Evolutionary conservation across 2,797 vertebrate species (phyloP).

Genomic region (Oreochromis grahami): DNA sequence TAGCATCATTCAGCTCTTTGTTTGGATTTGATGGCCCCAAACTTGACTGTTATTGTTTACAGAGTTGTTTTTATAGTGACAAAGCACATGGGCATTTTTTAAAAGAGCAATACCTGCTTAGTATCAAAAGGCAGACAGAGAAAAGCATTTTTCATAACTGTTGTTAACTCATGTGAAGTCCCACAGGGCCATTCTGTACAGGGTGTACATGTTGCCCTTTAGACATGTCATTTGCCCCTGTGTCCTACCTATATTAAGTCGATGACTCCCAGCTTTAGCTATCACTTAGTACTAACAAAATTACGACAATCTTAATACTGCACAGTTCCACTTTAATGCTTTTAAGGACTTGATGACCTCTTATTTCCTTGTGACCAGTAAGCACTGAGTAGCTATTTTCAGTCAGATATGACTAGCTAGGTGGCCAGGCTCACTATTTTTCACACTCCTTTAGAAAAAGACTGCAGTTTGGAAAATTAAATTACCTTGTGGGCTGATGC

Average conservation of each 20-base stretch:
- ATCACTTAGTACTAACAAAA: neutral
- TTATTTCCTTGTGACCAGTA: neutral
- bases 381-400: neutral
- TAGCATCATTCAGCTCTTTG: neutral
- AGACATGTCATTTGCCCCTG: neutral
- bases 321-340: neutral
- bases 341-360: neutral
- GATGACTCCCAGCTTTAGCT: neutral
- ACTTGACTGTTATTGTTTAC: neutral
- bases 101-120: neutral
- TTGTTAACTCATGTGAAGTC: neutral
- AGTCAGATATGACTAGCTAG: neutral
- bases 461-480: neutral
- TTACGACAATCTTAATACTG: neutral
- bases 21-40: neutral
- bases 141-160: neutral
- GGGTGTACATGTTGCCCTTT: neutral
- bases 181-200: neutral
- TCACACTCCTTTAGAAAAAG: neutral
- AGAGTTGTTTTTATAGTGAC: neutral
- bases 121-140: neutral
- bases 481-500: neutral
- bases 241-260: neutral
- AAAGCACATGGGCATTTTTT: neutral
- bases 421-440: neutral